These are phyloP conservation scores for Manis pentadactyla DNA, from an alignment of 2,797 vertebrate species.

Conservation along the genomic window DNA sequence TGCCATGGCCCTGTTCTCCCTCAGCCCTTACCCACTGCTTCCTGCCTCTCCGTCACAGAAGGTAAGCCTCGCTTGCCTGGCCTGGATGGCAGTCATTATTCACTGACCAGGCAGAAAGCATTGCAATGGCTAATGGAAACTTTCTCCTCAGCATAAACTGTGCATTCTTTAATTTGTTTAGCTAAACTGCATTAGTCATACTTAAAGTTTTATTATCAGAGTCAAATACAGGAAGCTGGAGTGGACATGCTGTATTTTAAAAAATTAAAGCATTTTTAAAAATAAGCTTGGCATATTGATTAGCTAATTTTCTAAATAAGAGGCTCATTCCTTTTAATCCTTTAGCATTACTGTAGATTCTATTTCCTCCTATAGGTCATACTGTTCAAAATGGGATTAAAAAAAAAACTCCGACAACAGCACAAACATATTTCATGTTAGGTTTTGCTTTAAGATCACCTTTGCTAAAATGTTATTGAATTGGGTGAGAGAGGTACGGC, in stretches of 20 bases:
- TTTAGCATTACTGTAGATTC: slow-evolving; percentile 75
- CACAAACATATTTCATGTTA: slow-evolving; percentile 23
- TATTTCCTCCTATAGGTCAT: slow-evolving; percentile 62
- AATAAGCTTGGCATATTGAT: slow-evolving; percentile 88
- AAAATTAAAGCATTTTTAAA: slow-evolving; percentile 87
- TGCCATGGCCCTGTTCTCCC: background rate
- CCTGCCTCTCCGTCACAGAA: background rate
- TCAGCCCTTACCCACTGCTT: background rate
- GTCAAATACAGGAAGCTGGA: slow-evolving; percentile 87
- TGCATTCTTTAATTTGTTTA: slow-evolving; percentile 88
- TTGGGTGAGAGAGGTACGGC: background rate
- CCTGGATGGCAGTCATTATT: slow-evolving; percentile 76
- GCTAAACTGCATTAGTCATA: slow-evolving; percentile 88
- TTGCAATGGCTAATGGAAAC: slow-evolving; percentile 86
- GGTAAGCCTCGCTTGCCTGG: background rate
- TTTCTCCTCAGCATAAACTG: slow-evolving; percentile 84
- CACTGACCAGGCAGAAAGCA: slow-evolving; percentile 79
- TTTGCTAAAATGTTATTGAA: slow-evolving; percentile 37
- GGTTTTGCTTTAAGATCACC: slow-evolving; percentile 42
- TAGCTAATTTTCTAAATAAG: slow-evolving; percentile 87
- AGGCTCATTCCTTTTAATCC: slow-evolving; percentile 87
- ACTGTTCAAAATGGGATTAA: slow-evolving; percentile 60
- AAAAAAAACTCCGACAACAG: background rate
- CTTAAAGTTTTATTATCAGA: slow-evolving; percentile 88
- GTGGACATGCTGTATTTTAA: slow-evolving; percentile 84